These are phyloP conservation scores for Psylliodes chrysocephalus DNA, from an alignment of 2,888 invertebrate genomes.

Conservation along the genomic window DNA sequence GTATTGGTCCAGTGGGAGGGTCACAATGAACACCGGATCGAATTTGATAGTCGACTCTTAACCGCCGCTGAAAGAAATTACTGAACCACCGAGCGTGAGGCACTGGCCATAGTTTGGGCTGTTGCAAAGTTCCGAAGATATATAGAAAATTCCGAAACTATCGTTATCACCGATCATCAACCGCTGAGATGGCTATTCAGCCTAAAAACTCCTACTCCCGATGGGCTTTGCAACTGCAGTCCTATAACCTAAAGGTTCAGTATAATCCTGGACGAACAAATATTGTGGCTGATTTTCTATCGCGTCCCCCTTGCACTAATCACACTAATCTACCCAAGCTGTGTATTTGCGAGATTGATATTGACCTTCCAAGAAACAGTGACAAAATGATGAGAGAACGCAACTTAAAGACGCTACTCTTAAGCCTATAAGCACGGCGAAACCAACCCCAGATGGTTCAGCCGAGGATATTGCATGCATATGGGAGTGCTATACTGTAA, in stretches of 20 bases:
- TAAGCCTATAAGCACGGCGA: slow-evolving; percentile 20
- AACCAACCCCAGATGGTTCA: slow-evolving; percentile 1
- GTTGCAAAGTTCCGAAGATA: too few species aligned
- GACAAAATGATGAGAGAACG: slow-evolving; percentile 12
- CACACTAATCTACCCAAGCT: not conserved
- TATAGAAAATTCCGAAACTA: too few species aligned
- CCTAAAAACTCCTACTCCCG: slow-evolving; percentile 30
- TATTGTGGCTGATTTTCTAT: slow-evolving; percentile 26
- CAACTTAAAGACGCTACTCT: slow-evolving; percentile 26
- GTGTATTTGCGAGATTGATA: slow-evolving; percentile 6
- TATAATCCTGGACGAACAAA: slow-evolving; percentile 27
- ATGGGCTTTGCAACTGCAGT: slow-evolving; percentile 30
- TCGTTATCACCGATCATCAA: too few species aligned
- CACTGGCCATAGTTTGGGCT: slow-evolving; percentile 43
- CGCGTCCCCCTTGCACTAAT: slow-evolving; percentile 21
- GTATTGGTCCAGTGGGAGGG: slow-evolving; percentile 44
- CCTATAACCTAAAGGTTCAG: slow-evolving; percentile 23
- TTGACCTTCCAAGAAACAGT: slow-evolving; percentile 24
- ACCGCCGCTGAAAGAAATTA: slow-evolving; percentile 42
- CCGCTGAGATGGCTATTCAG: slow-evolving; percentile 61
- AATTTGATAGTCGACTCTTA: slow-evolving; percentile 8
- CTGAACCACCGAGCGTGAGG: slow-evolving; percentile 44
- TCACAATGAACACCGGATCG: slow-evolving; percentile 18
- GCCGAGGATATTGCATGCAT: slow-evolving; percentile 13
- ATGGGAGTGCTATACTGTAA: slow-evolving; percentile 21